A percentile compares a stretch with the other conserved stretches of the same genome.
These are phyloP conservation scores for Eurosta solidaginis DNA, from an alignment of 1,140 invertebrate species.

Conservation along the genomic window DNA sequence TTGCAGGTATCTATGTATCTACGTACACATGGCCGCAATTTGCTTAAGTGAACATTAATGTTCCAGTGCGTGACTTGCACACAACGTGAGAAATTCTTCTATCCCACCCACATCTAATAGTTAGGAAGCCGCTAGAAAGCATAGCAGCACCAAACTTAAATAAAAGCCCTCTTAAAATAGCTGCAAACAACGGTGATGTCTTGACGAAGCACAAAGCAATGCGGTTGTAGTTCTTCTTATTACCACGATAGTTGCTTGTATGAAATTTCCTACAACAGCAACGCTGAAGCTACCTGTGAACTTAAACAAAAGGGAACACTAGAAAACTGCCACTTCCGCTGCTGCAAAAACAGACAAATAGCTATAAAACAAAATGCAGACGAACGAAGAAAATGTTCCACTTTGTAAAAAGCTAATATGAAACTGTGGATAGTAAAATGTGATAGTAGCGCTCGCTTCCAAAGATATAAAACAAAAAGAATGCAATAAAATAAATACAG, in stretches of 20 bases:
- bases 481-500: neutral
- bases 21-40: neutral
- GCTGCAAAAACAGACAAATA: neutral
- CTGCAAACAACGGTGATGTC: neutral
- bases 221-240: neutral
- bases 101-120: neutral
- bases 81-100: neutral
- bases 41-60: slow-evolving; percentile 36
- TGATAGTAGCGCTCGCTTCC: neutral
- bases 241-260: neutral
- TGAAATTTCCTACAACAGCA: neutral
- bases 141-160: slow-evolving; percentile 2
- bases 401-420: slow-evolving; percentile 29
- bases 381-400: slow-evolving; percentile 20
- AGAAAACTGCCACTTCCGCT: neutral
- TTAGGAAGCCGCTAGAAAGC: neutral
- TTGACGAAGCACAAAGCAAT: neutral
- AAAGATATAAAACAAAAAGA: neutral
- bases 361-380: neutral
- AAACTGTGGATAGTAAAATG: slow-evolving; percentile 19
- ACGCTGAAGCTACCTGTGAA: neutral
- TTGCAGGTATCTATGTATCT: neutral
- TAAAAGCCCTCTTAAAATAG: slow-evolving; percentile 14
- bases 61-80: neutral
- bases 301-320: neutral